Evolutionary conservation across 2,888 invertebrate genomes (phyloP).

Genomic region (Ophion ellenae): DNA sequence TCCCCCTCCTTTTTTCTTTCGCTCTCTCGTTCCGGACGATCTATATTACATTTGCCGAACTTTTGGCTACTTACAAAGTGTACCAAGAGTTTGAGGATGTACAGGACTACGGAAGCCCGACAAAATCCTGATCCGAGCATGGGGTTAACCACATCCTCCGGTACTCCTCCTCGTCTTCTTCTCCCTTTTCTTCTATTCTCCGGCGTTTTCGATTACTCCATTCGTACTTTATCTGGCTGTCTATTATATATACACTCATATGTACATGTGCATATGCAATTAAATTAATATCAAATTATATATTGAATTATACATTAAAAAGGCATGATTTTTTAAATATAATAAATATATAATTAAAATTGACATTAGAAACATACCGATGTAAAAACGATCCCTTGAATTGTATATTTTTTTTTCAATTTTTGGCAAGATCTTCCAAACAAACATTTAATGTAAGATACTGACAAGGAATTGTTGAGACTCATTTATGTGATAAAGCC

Average conservation of each 20-base stretch:
- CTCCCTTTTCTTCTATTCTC: conserved; percentile 59
- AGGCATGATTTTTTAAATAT: no score
- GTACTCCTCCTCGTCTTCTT: conserved; percentile 55
- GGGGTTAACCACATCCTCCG: conserved; percentile 83
- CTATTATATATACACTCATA: not conserved
- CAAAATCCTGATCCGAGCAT: conserved; percentile 82
- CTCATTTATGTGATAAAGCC: no score
- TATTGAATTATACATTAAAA: no score
- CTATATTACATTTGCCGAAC: conserved; percentile 23
- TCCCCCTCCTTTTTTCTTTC: conserved; percentile 64
- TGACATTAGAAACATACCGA: no score
- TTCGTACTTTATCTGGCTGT: not conserved
- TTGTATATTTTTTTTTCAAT: no score
- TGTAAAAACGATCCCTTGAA: no score
- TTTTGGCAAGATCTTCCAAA: no score
- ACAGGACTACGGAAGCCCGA: conserved; percentile 78
- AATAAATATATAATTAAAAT: no score
- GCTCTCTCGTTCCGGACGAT: conserved; percentile 73
- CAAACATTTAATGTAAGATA: no score
- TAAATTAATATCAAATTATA: not conserved
- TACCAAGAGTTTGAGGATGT: conserved; percentile 79
- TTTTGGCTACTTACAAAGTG: conserved; percentile 44
- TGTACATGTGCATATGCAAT: not conserved
- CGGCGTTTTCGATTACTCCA: conserved; percentile 66
- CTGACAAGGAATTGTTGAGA: no score